phyloP scores from a whole-genome alignment of 2,113 vertebrate species.

The Polypterus bichir region DNA sequence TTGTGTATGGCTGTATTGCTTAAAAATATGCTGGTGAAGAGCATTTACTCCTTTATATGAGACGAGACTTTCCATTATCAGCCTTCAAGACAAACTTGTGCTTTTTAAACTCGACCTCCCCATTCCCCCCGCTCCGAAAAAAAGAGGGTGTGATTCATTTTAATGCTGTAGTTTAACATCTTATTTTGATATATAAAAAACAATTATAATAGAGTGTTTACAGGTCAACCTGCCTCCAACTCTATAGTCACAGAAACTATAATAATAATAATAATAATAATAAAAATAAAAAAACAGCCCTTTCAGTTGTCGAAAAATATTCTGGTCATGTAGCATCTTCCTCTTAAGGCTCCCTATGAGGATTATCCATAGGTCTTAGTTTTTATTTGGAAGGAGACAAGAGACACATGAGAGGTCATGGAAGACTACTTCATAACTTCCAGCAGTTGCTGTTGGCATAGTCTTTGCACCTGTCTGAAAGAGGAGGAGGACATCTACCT shows the following conservation, averaged over 20 bases:
- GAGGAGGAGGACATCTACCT: neutral
- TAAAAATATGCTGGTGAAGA: neutral
- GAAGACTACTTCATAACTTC: neutral
- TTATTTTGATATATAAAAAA: too few relatives aligned
- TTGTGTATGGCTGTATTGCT: neutral
- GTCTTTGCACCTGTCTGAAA: neutral
- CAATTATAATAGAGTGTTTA: too few relatives aligned
- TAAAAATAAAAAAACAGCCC: too few relatives aligned
- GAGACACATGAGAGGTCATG: neutral
- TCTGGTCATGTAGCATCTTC: neutral
- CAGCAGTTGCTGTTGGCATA: too few relatives aligned
- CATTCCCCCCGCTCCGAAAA: too few relatives aligned
- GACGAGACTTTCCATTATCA: neutral
- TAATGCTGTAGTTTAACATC: too few relatives aligned
- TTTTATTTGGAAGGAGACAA: neutral
- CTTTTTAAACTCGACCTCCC: too few relatives aligned
- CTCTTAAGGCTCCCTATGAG: neutral
- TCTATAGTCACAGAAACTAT: too few relatives aligned
- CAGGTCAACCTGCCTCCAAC: too few relatives aligned
- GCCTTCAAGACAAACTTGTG: neutral
- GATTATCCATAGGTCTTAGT: neutral
- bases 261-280: too few relatives aligned
- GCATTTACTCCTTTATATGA: neutral
- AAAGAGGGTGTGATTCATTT: too few relatives aligned
- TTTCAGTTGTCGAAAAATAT: neutral